phyloP scores from a whole-genome alignment of 1,140 invertebrate genomes.

The Psix sp. region DNA sequence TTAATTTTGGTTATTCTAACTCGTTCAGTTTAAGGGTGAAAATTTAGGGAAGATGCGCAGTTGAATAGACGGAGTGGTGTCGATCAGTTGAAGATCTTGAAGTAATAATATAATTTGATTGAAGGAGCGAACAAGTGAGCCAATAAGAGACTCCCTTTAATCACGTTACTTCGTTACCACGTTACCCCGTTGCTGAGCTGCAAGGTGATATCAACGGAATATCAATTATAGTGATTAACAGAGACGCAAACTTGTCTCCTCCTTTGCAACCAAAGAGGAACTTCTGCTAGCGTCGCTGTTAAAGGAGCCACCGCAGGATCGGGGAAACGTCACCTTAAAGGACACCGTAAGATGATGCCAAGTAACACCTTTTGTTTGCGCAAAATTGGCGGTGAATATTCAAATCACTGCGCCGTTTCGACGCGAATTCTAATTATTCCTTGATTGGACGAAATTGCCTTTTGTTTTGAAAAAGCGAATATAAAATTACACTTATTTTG shows the following conservation, averaged over 20 bases:
- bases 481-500: no score
- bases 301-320: no score
- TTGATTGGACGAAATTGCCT: no score
- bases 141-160: slow-evolving; percentile 76
- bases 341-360: no score
- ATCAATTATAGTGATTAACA: slow-evolving; percentile 78
- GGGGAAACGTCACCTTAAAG: no score
- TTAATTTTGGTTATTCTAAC: not conserved
- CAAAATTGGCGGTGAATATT: no score
- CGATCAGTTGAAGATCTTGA: slow-evolving; percentile 38
- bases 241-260: slow-evolving; percentile 72
- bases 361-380: no score
- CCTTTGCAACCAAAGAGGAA: no score
- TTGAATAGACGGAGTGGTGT: slow-evolving; percentile 17
- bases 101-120: slow-evolving; percentile 77
- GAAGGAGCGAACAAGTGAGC: slow-evolving; percentile 67
- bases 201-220: slow-evolving; percentile 77
- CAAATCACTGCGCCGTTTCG: no score
- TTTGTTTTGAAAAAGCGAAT: no score
- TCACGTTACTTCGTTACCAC: slow-evolving; percentile 75
- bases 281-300: no score
- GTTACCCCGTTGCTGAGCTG: slow-evolving; percentile 70
- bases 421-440: no score
- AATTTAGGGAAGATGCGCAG: not conserved
- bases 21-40: not conserved